phyloP scores from a whole-genome alignment of 2,113 vertebrate species.

The Oreochromis niloticus region DNA sequence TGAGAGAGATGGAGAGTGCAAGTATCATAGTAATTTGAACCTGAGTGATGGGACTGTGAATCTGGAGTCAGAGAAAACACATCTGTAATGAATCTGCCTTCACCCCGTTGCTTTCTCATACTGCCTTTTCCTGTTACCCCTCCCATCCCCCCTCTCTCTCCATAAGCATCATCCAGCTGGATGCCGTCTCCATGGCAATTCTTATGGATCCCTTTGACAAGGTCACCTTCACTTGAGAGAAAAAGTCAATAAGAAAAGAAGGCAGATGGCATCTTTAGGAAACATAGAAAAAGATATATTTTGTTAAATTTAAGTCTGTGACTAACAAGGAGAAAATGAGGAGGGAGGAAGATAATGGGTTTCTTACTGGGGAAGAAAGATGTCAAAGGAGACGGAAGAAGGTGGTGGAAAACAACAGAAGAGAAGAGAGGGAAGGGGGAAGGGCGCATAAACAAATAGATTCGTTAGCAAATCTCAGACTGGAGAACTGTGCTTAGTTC shows the following conservation, averaged over 20 bases:
- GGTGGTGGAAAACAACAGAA: background rate
- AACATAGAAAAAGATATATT: background rate
- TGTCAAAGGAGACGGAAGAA: background rate
- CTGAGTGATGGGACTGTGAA: slow-evolving; percentile 54
- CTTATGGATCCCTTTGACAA: slow-evolving; percentile 53
- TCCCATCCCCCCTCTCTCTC: background rate
- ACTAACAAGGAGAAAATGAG: background rate
- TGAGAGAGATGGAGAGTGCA: background rate
- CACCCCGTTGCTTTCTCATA: slow-evolving; percentile 9
- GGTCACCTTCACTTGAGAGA: slow-evolving; percentile 56
- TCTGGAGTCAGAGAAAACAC: slow-evolving; percentile 20
- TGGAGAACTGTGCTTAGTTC: background rate
- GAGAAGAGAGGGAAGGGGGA: background rate
- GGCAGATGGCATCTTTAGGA: background rate
- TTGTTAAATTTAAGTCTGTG: background rate
- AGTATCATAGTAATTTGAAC: slow-evolving; percentile 51
- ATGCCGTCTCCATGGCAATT: slow-evolving; percentile 67
- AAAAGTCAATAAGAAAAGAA: slow-evolving; percentile 13
- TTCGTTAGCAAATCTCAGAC: background rate
- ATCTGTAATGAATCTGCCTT: slow-evolving; percentile 12
- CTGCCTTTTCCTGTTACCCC: background rate
- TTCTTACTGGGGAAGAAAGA: background rate
- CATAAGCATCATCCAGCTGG: slow-evolving; percentile 32
- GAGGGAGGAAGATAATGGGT: background rate
- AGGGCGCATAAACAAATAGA: background rate